phyloP scores from a whole-genome alignment of 2,113 vertebrate species.

The Spheniscus mendiculus region DNA sequence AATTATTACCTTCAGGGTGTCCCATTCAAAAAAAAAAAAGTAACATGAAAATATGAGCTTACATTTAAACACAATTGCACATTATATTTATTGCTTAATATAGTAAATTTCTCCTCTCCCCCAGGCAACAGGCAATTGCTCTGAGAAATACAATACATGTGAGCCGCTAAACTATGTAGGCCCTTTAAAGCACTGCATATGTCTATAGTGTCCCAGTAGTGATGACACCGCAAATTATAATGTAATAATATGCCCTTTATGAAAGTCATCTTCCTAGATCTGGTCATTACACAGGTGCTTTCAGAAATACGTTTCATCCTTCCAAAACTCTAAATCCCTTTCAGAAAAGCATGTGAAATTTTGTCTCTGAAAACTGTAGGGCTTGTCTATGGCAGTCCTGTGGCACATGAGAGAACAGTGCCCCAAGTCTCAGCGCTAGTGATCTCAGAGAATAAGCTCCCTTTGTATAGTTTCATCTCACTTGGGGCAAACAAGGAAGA shows the following conservation, averaged over 20 bases:
- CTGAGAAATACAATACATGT: neutral
- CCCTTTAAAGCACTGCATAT: neutral
- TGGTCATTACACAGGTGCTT: neutral
- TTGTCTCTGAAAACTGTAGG: neutral
- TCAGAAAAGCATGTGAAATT: neutral
- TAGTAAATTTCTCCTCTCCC: neutral
- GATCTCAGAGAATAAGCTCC: neutral
- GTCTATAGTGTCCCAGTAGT: neutral
- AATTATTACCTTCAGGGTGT: neutral
- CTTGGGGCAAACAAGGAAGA: slow-evolving; percentile 6
- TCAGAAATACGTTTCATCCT: neutral
- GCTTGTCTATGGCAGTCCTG: neutral
- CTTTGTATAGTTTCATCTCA: slow-evolving; percentile 22
- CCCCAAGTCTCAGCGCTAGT: neutral
- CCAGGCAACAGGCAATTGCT: neutral
- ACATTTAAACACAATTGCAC: neutral
- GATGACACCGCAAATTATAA: neutral
- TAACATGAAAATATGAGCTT: neutral
- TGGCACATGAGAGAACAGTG: neutral
- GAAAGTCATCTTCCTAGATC: neutral
- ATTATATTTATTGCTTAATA: slow-evolving; percentile 20
- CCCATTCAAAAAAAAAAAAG: neutral
- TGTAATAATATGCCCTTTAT: neutral
- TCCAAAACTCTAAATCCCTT: neutral
- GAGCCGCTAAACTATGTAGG: neutral